A percentile compares a stretch with the other conserved stretches of the same genome.
Conservation (phyloP, 2,113 vertebrate genomes). For the Thunnus maccoyii region DNA sequence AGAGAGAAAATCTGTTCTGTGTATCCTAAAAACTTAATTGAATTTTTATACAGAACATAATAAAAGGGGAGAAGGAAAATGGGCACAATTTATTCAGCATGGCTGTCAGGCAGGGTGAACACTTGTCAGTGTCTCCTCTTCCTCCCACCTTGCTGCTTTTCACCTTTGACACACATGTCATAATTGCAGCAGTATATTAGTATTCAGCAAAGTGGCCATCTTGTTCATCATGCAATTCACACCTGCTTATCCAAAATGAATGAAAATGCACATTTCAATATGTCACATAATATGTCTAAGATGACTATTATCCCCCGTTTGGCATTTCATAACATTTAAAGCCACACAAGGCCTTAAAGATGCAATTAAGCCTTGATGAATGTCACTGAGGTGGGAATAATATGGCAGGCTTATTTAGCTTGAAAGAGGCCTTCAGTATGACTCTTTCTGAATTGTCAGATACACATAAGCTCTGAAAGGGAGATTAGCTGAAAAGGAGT, state of each 20-base stretch:
- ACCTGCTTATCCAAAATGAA: slow-evolving; percentile 28
- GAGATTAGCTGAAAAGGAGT: slow-evolving; percentile 37
- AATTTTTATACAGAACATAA: background rate
- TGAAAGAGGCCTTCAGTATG: slow-evolving; percentile 27
- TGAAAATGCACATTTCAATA: slow-evolving; percentile 26
- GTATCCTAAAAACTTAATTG: background rate
- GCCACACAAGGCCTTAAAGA: background rate
- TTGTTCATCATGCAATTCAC: slow-evolving; percentile 26
- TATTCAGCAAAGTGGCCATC: slow-evolving; percentile 25
- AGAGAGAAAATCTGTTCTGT: background rate
- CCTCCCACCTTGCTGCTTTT: slow-evolving; percentile 39
- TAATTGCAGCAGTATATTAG: slow-evolving; percentile 23
- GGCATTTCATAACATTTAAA: slow-evolving; percentile 37
- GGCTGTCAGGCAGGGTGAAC: background rate
- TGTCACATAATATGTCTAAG: slow-evolving; percentile 19
- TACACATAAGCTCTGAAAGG: slow-evolving; percentile 25
- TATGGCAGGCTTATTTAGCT: slow-evolving; percentile 17
- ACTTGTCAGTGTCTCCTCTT: slow-evolving; percentile 13
- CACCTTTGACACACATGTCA: slow-evolving; percentile 33
- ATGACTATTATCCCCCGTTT: background rate
- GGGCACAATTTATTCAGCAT: slow-evolving; percentile 29
- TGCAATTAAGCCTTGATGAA: slow-evolving; percentile 33
- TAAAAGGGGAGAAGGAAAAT: slow-evolving; percentile 3
- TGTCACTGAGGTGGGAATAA: slow-evolving; percentile 16
- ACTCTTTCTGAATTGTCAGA: slow-evolving; percentile 22